Evolutionary conservation across 1,140 invertebrate species (phyloP), one percentile per base, ranked within the genome.

Genomic region (Atopsyche davidsoni): DNA sequence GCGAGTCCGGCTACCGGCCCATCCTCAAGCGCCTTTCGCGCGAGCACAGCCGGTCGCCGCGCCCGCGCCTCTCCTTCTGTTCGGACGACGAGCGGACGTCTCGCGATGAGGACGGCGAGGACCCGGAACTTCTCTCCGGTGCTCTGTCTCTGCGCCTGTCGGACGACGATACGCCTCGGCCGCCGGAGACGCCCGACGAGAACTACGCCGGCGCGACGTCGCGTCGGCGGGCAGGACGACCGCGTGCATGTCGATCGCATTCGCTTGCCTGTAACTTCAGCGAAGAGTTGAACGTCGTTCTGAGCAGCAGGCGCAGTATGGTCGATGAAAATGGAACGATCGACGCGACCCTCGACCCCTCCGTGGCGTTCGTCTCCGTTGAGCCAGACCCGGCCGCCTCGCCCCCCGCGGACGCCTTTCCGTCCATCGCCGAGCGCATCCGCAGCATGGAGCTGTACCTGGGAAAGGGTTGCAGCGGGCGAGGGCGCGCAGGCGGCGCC

Each of bases 21-120:
- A 78, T 79, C 63, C 66, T 79, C 58, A 79, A 78, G 64, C 73
- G 75, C 51, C 69, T 70, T 63, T 72, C 70, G 49, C 73, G 73
- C 58, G 75, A 77, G 64, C 73, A 75, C 51, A 72, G 72, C 64
- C 70, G 72, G 67, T 75, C 73, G 19, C 70, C 72, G 49, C 69
- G 75, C 63, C 72, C 73, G 58, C 71, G 74, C 45, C 66, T 79
- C 50, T 78, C 76, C 18, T 78, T 78, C 60, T 75, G 74, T 59
- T 69, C 68, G 46, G 73, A 75, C 61, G 69, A 68, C 58, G 69
- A 69, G 14, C 9, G 31, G 10, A 16, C 42, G 3, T 23, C 39
- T 0, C 25, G 34, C 22, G 17, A 31, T 24, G 9, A 13, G 10
- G 34, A 41, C 57, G 60, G 32, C 14, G 65, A 64, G 55, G 65